These are phyloP conservation scores for Otolemur garnettii DNA, from an alignment of 2,113 vertebrate species.

Conservation along the genomic window DNA sequence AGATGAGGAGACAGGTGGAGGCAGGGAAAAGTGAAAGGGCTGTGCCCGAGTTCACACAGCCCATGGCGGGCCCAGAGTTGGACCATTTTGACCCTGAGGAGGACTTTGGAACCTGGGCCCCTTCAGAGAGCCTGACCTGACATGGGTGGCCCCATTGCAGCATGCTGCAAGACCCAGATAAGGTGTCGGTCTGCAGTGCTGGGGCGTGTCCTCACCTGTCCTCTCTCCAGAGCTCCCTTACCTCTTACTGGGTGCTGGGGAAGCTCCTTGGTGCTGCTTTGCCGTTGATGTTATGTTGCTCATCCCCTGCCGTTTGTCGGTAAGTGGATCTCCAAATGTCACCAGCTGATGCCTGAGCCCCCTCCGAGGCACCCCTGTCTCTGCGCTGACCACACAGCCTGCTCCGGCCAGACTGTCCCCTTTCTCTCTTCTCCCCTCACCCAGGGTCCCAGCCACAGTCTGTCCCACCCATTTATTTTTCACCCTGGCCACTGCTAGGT, in stretches of 20 bases:
- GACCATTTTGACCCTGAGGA: not conserved
- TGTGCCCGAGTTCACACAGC: not conserved
- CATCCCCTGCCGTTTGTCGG: not conserved
- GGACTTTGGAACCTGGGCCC: too few species aligned
- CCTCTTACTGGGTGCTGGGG: not conserved
- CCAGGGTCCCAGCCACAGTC: not conserved
- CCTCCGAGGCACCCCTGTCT: not conserved
- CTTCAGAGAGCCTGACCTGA: not conserved
- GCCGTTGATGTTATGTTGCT: not conserved
- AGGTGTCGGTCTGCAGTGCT: not conserved
- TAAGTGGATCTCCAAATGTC: not conserved
- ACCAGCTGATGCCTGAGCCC: not conserved
- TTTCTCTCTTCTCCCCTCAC: too few species aligned
- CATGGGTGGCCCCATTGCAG: too few species aligned
- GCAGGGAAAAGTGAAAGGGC: not conserved
- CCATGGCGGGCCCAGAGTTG: not conserved
- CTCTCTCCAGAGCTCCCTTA: not conserved
- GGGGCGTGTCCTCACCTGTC: accelerated
- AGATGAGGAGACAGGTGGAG: not conserved
- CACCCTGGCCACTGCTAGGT: not conserved
- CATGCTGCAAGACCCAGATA: not conserved
- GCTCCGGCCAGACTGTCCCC: not conserved
- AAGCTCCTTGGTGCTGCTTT: not conserved
- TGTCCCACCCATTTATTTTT: not conserved
- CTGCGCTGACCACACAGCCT: not conserved